phyloP scores from a whole-genome alignment of 2,888 invertebrate species.

The Spodoptera exigua region DNA sequence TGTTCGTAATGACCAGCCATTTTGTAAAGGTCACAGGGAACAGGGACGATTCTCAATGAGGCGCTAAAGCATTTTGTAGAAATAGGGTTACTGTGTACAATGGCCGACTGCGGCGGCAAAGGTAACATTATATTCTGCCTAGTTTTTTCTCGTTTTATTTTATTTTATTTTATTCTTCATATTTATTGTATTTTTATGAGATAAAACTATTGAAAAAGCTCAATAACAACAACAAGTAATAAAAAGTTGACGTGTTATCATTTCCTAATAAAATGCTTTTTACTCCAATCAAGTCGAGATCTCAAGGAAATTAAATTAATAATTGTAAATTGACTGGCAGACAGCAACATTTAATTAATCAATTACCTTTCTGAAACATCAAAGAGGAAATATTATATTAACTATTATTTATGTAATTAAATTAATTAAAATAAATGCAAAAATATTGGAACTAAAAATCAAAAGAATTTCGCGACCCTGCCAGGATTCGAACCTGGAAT shows the following conservation, averaged over 20 bases:
- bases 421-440: background rate
- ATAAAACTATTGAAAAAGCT: background rate
- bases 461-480: conserved; percentile 81
- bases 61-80: conserved; percentile 36
- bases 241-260: too few species aligned
- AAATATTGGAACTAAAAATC: conserved; percentile 25
- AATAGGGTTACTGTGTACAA: conserved; percentile 46
- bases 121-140: conserved; percentile 22
- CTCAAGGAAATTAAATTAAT: conserved; percentile 41
- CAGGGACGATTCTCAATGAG: conserved; percentile 42
- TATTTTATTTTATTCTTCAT: conserved; percentile 1
- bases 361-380: conserved; percentile 36
- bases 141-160: conserved; percentile 27
- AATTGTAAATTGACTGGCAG: conserved; percentile 24
- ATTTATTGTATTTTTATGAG: too few species aligned
- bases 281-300: conserved; percentile 16
- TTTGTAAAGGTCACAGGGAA: conserved; percentile 48
- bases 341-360: conserved; percentile 29
- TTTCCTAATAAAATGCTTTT: conserved; percentile 10
- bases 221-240: conserved; percentile 2
- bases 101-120: conserved; percentile 28
- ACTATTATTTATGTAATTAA: conserved; percentile 10
- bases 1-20: conserved; percentile 48
- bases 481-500: conserved; percentile 92
- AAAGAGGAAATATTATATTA: conserved; percentile 23